Percentiles rank a stretch among this genome's conserved stretches.
Evolutionary conservation across 2,113 vertebrate genomes (phyloP).

Genomic region (Solea solea): DNA sequence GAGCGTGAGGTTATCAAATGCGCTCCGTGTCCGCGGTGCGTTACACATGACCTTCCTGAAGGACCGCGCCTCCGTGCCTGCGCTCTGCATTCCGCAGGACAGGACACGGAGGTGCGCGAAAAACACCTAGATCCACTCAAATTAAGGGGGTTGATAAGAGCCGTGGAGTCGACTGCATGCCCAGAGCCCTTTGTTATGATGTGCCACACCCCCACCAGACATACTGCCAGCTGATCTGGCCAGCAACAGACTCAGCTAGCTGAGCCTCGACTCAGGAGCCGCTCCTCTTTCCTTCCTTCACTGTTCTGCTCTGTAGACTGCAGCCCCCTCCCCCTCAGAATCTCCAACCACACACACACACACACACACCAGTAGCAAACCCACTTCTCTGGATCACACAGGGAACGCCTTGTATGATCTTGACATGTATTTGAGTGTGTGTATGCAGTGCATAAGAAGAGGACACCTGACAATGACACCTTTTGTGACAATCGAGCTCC

Average conservation of each 20-base stretch:
- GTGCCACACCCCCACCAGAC: conserved; percentile 85
- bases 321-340: conserved; percentile 44
- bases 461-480: not conserved
- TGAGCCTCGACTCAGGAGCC: conserved; percentile 78
- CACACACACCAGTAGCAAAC: conserved; percentile 24
- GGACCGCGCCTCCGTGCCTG: conserved; percentile 29
- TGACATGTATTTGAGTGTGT: conserved; percentile 36
- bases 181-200: conserved; percentile 85
- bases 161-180: conserved; percentile 75
- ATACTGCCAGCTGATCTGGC: conserved; percentile 88
- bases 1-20: not conserved
- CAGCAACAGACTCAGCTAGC: conserved; percentile 89
- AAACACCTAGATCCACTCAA: conserved; percentile 53
- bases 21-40: conserved; percentile 24
- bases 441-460: not conserved
- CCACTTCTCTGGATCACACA: conserved; percentile 5
- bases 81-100: conserved; percentile 60
- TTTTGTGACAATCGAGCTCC: not conserved
- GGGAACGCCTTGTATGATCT: conserved; percentile 10
- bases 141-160: conserved; percentile 74
- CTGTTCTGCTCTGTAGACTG: conserved; percentile 30
- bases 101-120: not conserved
- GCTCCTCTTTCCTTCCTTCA: conserved; percentile 14
- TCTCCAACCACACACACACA: not conserved
- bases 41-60: conserved; percentile 33